Evolutionary conservation across 2,113 vertebrate species (phyloP).

Genomic region (Caloenas nicobarica): DNA sequence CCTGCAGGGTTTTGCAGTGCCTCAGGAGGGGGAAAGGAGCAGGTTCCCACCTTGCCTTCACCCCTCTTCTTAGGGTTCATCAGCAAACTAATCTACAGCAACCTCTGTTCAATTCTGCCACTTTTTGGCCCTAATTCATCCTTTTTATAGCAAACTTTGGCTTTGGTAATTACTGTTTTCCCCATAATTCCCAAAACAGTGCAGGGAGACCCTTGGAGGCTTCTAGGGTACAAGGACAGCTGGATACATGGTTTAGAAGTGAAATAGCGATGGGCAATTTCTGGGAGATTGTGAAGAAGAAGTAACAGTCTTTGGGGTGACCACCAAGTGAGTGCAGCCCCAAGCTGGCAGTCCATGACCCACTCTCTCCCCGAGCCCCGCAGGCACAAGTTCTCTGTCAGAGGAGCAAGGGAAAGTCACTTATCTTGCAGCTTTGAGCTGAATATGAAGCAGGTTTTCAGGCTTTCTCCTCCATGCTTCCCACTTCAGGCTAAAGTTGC

Average conservation of each 20-base stretch:
- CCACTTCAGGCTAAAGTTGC: neutral
- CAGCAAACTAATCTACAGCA: neutral
- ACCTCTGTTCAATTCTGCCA: neutral
- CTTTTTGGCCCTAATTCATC: neutral
- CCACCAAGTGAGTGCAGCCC: neutral
- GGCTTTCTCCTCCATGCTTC: neutral
- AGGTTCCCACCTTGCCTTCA: neutral
- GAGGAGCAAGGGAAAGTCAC: neutral
- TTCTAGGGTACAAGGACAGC: neutral
- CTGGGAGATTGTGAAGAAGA: neutral
- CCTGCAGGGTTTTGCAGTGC: neutral
- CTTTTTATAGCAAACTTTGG: neutral
- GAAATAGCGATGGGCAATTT: neutral
- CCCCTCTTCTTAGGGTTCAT: neutral
- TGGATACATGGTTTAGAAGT: neutral
- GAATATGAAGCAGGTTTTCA: neutral
- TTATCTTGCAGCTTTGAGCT: neutral
- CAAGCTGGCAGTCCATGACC: fast-evolving
- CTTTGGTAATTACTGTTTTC: neutral
- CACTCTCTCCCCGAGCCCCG: fast-evolving
- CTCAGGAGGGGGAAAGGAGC: neutral
- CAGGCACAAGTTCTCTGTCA: neutral
- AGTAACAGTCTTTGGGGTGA: neutral
- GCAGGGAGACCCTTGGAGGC: neutral
- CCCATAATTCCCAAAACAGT: neutral